Conservation (phyloP, 2,888 invertebrate genomes). For the Eupithecia insigniata region DNA sequence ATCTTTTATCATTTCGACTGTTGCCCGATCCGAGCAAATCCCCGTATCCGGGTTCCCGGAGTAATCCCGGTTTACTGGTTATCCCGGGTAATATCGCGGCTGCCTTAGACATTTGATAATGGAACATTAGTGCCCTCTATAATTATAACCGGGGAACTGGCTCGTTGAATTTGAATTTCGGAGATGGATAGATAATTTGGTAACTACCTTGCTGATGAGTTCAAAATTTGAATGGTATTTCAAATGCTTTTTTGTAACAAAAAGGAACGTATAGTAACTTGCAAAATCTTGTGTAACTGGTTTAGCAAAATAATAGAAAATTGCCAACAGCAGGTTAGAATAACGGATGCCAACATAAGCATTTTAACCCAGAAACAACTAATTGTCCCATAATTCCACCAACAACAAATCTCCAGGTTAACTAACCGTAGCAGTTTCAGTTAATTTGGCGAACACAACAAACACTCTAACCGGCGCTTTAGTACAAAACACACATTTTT, state of each 20-base stretch:
- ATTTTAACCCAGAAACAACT: slow-evolving; percentile 14
- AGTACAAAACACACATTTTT: slow-evolving; percentile 19
- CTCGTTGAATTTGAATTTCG: slow-evolving; percentile 46
- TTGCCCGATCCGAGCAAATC: slow-evolving; percentile 80
- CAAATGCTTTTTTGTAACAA: neutral
- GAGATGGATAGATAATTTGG: slow-evolving; percentile 29
- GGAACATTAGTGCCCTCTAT: slow-evolving; percentile 75
- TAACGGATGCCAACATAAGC: slow-evolving; percentile 11
- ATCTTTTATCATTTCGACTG: slow-evolving; percentile 82
- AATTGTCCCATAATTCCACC: slow-evolving; percentile 14
- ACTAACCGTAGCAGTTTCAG: slow-evolving; percentile 29
- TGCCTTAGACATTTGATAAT: slow-evolving; percentile 68
- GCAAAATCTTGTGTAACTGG: neutral
- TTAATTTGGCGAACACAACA: slow-evolving; percentile 23
- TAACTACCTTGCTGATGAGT: slow-evolving; percentile 27
- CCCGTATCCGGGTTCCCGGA: slow-evolving; percentile 77
- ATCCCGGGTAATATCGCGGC: slow-evolving; percentile 55
- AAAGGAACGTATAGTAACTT: neutral
- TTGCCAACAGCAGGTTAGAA: neutral
- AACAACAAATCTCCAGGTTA: slow-evolving; percentile 20
- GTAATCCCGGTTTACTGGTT: slow-evolving; percentile 84
- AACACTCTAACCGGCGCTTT: slow-evolving; percentile 25
- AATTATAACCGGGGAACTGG: slow-evolving; percentile 66
- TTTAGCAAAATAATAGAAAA: neutral
- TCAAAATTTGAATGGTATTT: slow-evolving; percentile 7